Conservation (phyloP, 2,888 invertebrate species). For the Balanococcus diminutus region DNA sequence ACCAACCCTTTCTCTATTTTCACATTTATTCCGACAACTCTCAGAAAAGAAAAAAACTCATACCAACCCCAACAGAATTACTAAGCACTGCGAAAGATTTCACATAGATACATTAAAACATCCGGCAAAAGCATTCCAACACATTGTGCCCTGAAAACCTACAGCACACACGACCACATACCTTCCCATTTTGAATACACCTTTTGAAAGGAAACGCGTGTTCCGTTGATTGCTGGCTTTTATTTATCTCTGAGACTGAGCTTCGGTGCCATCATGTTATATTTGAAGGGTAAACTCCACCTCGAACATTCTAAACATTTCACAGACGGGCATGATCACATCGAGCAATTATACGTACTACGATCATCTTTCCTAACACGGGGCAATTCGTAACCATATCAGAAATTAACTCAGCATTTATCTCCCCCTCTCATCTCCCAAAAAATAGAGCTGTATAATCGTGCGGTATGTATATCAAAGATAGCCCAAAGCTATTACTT, state of each 20-base stretch:
- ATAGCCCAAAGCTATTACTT: background rate
- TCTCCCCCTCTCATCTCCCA: background rate
- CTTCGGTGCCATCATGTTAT: background rate
- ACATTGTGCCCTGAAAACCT: background rate
- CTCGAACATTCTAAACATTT: background rate
- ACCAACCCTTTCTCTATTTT: background rate
- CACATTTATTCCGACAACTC: background rate
- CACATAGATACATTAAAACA: background rate
- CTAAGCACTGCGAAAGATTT: background rate
- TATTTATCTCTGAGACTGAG: background rate
- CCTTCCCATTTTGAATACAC: background rate
- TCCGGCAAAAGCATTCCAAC: background rate
- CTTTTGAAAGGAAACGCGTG: background rate
- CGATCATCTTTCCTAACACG: background rate
- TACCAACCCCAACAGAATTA: background rate
- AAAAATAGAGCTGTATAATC: background rate
- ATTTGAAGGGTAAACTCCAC: background rate
- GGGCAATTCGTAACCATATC: background rate
- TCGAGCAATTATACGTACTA: background rate
- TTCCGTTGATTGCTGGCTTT: background rate
- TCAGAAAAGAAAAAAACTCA: background rate
- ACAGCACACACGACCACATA: background rate
- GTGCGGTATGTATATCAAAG: background rate
- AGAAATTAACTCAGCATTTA: background rate
- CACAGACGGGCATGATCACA: background rate